Percentiles rank a stretch among this genome's conserved stretches.
Conservation (phyloP, 2,797 vertebrate genomes). For the Huso huso region DNA sequence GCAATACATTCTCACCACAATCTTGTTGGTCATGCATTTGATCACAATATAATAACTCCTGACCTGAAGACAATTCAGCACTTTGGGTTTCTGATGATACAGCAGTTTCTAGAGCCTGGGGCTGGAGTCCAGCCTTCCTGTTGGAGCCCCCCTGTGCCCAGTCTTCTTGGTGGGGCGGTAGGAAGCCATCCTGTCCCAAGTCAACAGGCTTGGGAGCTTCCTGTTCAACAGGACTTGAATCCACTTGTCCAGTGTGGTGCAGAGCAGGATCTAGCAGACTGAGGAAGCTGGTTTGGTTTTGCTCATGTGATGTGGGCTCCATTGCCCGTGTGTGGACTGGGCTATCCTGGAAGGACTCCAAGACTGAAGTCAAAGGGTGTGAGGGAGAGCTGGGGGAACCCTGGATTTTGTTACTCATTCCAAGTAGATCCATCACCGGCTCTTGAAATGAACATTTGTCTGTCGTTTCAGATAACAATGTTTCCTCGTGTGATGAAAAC, state of each 20-base stretch:
- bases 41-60: too few relatives aligned
- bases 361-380: too few relatives aligned
- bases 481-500: constrained; percentile 17
- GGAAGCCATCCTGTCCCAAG: constrained; percentile 18
- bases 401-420: constrained; percentile 34
- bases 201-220: constrained; percentile 12
- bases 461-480: constrained; percentile 48
- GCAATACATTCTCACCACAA: constrained; percentile 31
- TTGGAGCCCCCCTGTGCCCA: too few relatives aligned
- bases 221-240: constrained; percentile 14
- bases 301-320: constrained; percentile 5
- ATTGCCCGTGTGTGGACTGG: too few relatives aligned
- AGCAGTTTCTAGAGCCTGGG: too few relatives aligned
- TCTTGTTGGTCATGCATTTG: constrained; percentile 22
- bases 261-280: constrained; percentile 32
- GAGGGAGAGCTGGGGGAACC: background rate
- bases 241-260: constrained; percentile 29
- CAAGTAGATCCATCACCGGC: constrained; percentile 42
- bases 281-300: constrained; percentile 43
- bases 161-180: too few relatives aligned
- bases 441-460: constrained; percentile 50
- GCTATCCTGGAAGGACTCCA: too few relatives aligned
- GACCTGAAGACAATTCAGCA: constrained; percentile 17
- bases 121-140: too few relatives aligned
- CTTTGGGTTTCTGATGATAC: constrained; percentile 16